These are phyloP conservation scores for Tapera naevia DNA, from an alignment of 2,797 vertebrate species.

Conservation along the genomic window DNA sequence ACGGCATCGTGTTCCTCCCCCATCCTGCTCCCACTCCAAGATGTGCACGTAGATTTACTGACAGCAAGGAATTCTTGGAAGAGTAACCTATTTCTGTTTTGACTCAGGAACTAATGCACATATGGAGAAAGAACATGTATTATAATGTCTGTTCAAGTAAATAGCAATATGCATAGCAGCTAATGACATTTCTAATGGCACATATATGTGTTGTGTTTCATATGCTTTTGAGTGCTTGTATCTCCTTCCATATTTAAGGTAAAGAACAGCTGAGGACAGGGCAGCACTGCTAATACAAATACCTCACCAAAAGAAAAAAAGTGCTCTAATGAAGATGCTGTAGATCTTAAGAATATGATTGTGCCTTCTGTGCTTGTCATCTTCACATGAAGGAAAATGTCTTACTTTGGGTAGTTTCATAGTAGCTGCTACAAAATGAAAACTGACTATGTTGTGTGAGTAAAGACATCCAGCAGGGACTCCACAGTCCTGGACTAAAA, in stretches of 20 bases:
- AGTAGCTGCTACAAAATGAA: background rate
- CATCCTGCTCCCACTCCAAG: background rate
- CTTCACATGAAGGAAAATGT: background rate
- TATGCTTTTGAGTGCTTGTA: background rate
- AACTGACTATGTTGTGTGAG: background rate
- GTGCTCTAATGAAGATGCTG: too few species aligned
- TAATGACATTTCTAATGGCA: background rate
- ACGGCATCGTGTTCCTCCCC: background rate
- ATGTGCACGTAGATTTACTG: background rate
- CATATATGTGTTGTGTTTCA: rapidly evolving
- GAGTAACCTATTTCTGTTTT: background rate
- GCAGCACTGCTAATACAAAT: background rate
- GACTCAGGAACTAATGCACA: background rate
- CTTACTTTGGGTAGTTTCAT: background rate
- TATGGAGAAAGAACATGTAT: background rate
- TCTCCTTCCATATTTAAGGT: background rate
- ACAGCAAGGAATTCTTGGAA: constrained; percentile 8
- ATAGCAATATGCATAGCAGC: rapidly evolving
- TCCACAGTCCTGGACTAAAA: background rate
- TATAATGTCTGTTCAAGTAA: background rate
- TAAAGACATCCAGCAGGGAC: background rate
- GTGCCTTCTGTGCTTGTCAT: background rate
- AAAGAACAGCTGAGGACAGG: background rate
- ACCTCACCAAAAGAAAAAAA: background rate
- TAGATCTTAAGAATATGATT: background rate